These are phyloP conservation scores for Myiozetetes cayanensis DNA, from an alignment of 2,113 vertebrate genomes.

Conservation along the genomic window DNA sequence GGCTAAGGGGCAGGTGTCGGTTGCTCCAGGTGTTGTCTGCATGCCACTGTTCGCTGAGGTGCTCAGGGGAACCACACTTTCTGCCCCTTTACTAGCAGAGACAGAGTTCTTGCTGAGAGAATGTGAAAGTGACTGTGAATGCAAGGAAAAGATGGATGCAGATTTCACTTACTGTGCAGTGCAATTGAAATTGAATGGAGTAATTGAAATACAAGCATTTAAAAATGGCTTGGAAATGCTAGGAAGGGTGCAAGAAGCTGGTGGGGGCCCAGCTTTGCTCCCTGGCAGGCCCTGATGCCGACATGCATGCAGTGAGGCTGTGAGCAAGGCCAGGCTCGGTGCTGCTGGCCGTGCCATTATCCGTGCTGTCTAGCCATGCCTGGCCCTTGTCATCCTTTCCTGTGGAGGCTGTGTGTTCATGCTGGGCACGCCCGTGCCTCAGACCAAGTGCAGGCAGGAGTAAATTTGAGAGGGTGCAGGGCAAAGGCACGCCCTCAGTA, in stretches of 20 bases:
- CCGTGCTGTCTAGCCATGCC: background rate
- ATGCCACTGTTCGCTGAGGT: accelerated
- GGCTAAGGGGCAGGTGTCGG: background rate
- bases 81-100: background rate
- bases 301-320: accelerated
- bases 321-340: background rate
- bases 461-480: background rate
- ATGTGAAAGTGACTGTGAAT: background rate
- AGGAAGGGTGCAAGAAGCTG: background rate
- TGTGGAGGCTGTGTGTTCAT: accelerated
- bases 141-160: background rate
- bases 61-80: background rate
- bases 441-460: background rate
- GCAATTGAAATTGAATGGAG: background rate
- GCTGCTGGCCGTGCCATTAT: accelerated
- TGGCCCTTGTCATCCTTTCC: background rate
- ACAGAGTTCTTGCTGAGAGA: background rate
- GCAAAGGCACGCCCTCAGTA: accelerated
- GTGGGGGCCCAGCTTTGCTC: background rate
- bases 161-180: background rate
- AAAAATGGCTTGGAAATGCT: background rate
- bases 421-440: background rate
- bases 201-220: background rate
- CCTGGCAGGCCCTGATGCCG: background rate
- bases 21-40: background rate